phyloP scores from a whole-genome alignment of 64 coral and sea anemone species.

The Acropora tenuis region DNA sequence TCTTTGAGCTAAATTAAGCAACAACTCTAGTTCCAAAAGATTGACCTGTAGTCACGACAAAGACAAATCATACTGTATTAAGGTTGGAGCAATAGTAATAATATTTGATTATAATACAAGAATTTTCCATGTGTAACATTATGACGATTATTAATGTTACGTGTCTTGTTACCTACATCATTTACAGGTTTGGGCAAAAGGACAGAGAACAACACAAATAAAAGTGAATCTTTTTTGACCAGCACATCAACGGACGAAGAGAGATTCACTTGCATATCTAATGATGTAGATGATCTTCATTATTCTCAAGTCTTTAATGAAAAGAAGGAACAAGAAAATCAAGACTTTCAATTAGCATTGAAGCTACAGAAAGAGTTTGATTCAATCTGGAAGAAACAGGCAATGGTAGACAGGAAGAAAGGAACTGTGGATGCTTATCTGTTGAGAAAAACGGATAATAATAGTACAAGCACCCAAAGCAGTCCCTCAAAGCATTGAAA shows the following conservation, averaged over 20 bases:
- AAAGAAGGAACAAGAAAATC: constrained; percentile 77
- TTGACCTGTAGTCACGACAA: too few species aligned
- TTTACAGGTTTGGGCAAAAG: background rate
- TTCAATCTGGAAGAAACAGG: constrained; percentile 18
- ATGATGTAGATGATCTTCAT: constrained; percentile 29
- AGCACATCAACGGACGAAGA: background rate
- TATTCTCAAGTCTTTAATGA: constrained; percentile 36
- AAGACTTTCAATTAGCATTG: constrained; percentile 80
- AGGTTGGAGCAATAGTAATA: too few species aligned
- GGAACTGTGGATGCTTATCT: constrained; percentile 76
- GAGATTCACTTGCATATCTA: constrained; percentile 32
- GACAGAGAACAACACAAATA: background rate
- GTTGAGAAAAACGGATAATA: constrained; percentile 43
- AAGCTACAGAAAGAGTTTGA: constrained; percentile 87
- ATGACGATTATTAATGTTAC: too few species aligned
- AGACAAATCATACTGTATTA: too few species aligned
- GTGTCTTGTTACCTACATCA: background rate
- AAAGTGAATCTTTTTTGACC: background rate
- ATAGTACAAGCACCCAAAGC: background rate
- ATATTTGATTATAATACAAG: too few species aligned
- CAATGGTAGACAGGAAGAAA: constrained; percentile 65
- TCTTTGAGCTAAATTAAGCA: too few species aligned
- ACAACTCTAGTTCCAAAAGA: too few species aligned
- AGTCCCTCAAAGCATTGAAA: background rate
- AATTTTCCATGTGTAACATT: too few species aligned